A percentile compares a stretch with the other conserved stretches of the same genome.
These are phyloP conservation scores for Indri indri DNA, from an alignment of 2,113 vertebrate species.

Conservation along the genomic window DNA sequence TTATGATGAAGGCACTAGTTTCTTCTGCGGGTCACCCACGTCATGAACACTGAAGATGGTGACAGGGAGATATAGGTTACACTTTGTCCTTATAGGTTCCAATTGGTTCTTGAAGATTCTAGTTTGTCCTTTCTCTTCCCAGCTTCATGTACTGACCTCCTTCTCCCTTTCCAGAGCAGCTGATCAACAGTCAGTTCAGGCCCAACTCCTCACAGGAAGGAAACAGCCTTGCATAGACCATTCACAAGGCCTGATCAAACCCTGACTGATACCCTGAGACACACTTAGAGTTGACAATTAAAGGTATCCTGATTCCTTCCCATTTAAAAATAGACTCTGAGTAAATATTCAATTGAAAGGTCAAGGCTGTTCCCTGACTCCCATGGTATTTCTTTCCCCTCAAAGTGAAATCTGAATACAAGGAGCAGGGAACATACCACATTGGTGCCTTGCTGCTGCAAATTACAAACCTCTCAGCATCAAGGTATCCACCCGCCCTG, in stretches of 20 bases:
- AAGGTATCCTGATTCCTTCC: neutral
- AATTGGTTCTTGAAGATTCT: neutral
- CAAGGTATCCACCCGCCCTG: neutral
- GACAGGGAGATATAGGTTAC: neutral
- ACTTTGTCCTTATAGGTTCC: neutral
- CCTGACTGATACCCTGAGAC: neutral
- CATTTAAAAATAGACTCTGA: neutral
- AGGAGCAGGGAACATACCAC: neutral
- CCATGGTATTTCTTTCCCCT: neutral
- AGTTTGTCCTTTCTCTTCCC: neutral
- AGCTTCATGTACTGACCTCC: neutral
- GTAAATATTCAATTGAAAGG: neutral
- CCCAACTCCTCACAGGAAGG: neutral
- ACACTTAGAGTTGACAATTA: neutral
- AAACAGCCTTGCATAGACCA: neutral
- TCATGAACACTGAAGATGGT: neutral
- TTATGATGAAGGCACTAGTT: neutral
- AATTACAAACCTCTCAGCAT: neutral
- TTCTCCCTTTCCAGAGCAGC: neutral
- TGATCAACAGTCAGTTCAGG: neutral
- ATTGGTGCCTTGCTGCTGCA: neutral
- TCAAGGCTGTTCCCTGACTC: neutral
- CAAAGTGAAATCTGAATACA: neutral
- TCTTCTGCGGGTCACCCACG: neutral
- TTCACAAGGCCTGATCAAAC: neutral